phyloP scores from a whole-genome alignment of 2,888 invertebrate species.

The Acrobasis consociella region DNA sequence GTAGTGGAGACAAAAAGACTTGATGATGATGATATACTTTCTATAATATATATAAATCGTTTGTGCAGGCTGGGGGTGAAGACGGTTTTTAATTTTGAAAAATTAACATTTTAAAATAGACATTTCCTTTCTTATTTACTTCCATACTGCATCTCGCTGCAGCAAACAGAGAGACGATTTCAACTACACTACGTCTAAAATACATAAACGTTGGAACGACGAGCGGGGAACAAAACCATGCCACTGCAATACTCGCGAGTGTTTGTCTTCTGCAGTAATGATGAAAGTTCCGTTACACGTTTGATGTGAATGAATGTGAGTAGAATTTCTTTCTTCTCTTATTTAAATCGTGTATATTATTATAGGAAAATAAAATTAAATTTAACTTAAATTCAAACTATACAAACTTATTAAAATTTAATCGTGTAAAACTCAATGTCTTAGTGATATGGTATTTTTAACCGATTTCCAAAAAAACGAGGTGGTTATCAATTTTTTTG shows the following conservation, averaged over 20 bases:
- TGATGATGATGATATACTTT: too few species aligned
- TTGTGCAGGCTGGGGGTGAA: too few species aligned
- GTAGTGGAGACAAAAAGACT: too few species aligned
- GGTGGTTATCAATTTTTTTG: background rate
- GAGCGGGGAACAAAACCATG: background rate
- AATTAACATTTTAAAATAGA: too few species aligned
- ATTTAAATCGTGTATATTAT: too few species aligned
- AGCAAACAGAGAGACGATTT: background rate
- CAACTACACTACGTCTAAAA: background rate
- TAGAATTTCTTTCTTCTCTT: background rate
- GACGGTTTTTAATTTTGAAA: too few species aligned
- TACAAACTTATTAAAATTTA: too few species aligned
- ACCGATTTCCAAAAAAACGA: background rate
- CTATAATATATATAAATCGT: too few species aligned
- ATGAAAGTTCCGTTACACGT: background rate
- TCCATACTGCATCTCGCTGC: background rate
- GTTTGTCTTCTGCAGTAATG: conserved; percentile 2
- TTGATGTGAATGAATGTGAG: background rate
- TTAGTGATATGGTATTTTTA: too few species aligned
- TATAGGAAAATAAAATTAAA: too few species aligned
- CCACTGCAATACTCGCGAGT: background rate
- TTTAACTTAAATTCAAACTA: too few species aligned
- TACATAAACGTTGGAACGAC: background rate
- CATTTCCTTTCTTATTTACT: background rate
- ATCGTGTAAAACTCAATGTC: background rate